Percentiles rank a stretch among this genome's conserved stretches.
Conservation (phyloP, 2,113 vertebrate species). For the Psilopsiagon aurifrons region DNA sequence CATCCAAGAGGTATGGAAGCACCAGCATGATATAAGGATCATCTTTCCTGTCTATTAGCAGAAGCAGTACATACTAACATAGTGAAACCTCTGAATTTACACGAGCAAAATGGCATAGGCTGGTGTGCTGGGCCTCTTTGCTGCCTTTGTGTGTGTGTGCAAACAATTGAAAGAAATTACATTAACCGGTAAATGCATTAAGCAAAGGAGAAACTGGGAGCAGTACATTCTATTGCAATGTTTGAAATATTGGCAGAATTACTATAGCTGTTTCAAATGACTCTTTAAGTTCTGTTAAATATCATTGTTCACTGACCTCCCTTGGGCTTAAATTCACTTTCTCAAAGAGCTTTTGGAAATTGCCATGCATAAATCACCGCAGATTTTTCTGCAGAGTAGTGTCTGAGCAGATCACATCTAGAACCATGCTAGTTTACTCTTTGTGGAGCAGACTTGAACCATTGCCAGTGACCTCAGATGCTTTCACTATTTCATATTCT, state of each 20-base stretch:
- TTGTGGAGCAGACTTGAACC: neutral
- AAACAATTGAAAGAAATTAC: neutral
- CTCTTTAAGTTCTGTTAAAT: neutral
- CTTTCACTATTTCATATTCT: neutral
- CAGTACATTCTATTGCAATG: neutral
- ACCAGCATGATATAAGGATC: neutral
- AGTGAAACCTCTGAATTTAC: neutral
- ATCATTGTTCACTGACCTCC: neutral
- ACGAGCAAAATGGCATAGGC: too few relatives aligned
- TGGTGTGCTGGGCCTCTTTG: neutral
- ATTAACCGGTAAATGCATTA: neutral
- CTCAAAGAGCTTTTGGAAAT: neutral
- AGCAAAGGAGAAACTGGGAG: neutral
- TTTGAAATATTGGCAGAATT: neutral
- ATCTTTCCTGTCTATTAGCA: neutral
- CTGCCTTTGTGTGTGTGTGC: neutral
- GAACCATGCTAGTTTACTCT: neutral
- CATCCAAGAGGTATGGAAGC: neutral
- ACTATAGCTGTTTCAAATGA: neutral
- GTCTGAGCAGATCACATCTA: neutral
- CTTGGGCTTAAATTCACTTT: neutral
- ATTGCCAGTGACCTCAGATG: neutral
- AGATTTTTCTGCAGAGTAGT: neutral
- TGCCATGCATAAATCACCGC: neutral
- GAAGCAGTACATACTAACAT: fast-evolving